Base-by-base conservation (phyloP, 2,113 vertebrate genomes). In the Acanthisitta chloris region DNA sequence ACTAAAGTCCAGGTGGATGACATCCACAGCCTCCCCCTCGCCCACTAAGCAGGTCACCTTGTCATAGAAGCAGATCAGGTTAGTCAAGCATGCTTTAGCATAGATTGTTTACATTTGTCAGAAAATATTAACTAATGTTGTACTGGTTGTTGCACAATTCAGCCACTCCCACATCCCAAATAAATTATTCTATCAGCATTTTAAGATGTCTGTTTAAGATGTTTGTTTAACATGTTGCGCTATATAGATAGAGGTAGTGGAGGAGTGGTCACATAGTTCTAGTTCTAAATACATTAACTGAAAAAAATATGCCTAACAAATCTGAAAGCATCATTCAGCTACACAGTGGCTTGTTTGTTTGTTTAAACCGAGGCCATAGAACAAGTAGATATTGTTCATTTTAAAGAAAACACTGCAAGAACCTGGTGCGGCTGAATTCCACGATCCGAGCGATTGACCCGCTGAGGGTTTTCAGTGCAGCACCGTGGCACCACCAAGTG, bases 401-500 rank as follows among this genome's bases (percentile, higher is more conserved):
- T 80, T 73, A 31, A 43, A 62, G 62, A n/a, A 62, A 81, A 42
- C 51, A 7, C 6, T 9, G 9, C 33, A 52, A 79, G 80, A 70
- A 38, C 23, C 8, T 16, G 45, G 1, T 13, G 9, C 17, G 4
- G 3, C 26, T 57, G 46, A 36, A 26, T 46, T 62, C 20, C 38
- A 6, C 19, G 10, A 3, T 12, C 8, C 2, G 2, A 58, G 21
- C 2, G 6, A 15, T 4, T 24, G 38, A 24, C 20, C 3, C 3
- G 7, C 21, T 6, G 46, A n/a, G 49, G 64, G 24, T 65, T 52
- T 93, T 61, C 78, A 52, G 28, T 24, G 48, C 73, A 61, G 83
- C 77, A 6, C 26, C 38, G 13, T 58, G 73, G 86, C 94, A 84
- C 96, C 96, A 97, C 81, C 96, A 36, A 79, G 94, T 89, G 96